These are phyloP conservation scores for Oedothorax gibbosus DNA, from an alignment of 1,140 invertebrate species.

Conservation along the genomic window DNA sequence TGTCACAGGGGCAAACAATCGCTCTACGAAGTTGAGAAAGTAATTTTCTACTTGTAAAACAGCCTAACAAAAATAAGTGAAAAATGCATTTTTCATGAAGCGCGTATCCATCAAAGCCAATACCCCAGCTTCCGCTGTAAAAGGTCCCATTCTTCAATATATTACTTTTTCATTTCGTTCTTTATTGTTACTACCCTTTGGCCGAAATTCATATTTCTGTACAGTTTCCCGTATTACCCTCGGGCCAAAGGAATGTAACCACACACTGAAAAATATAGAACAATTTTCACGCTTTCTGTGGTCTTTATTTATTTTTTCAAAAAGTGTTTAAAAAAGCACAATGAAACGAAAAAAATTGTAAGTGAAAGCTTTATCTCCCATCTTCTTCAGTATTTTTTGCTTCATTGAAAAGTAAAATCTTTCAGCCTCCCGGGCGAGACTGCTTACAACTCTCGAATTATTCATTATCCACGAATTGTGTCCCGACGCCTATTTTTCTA, in stretches of 20 bases:
- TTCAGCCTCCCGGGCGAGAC: conserved; percentile 7
- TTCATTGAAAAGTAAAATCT: conserved; percentile 35
- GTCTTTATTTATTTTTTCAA: not conserved
- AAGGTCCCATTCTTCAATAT: conserved; percentile 6
- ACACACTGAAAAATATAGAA: conserved; percentile 4
- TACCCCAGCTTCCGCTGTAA: conserved; percentile 14
- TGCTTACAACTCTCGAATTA: conserved; percentile 46
- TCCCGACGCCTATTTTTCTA: conserved; percentile 20
- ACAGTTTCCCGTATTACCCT: conserved; percentile 55
- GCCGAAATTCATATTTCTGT: conserved; percentile 10
- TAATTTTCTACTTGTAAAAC: conserved; percentile 50
- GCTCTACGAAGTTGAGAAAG: conserved; percentile 27
- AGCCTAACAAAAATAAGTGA: conserved; percentile 40
- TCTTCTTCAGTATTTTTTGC: not conserved
- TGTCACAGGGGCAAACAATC: no score
- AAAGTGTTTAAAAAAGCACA: not conserved
- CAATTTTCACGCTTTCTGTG: conserved; percentile 42
- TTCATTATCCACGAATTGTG: conserved; percentile 46
- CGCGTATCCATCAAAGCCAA: conserved; percentile 56
- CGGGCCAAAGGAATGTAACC: conserved; percentile 19
- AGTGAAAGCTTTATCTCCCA: not conserved
- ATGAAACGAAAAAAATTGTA: not conserved
- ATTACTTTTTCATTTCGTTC: not conserved
- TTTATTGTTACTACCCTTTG: not conserved
- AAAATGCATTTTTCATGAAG: conserved; percentile 60